Evolutionary conservation across 2,113 vertebrate genomes (phyloP).

Genomic region (Oenanthe oenanthe): DNA sequence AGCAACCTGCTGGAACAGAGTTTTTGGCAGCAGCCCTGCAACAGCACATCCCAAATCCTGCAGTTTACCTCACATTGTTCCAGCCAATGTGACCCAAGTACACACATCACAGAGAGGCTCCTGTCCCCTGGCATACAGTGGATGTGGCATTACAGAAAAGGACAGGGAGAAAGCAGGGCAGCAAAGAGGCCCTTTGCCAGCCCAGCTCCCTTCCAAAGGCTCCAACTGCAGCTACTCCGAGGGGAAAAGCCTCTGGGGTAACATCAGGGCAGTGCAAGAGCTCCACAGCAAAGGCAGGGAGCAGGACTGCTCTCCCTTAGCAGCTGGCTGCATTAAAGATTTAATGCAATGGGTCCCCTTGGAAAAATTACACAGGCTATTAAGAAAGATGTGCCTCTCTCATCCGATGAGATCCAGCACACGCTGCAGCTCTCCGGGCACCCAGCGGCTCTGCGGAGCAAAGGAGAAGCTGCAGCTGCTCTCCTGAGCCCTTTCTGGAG

Average conservation of each 20-base stretch:
- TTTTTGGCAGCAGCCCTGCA: background rate
- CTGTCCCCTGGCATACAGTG: background rate
- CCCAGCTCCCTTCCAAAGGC: background rate
- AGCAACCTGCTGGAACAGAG: too few species aligned
- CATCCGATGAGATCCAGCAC: conserved; percentile 14
- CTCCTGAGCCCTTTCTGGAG: background rate
- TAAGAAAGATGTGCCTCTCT: background rate
- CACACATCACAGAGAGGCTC: background rate
- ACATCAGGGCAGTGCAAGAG: background rate
- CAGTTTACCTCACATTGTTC: background rate
- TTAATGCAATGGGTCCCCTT: background rate
- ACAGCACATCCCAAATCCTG: background rate
- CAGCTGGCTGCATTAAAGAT: conserved; percentile 39
- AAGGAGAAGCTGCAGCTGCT: background rate
- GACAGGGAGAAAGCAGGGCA: background rate
- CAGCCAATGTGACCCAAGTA: background rate
- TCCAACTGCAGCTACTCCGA: rapidly evolving
- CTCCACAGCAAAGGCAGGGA: background rate
- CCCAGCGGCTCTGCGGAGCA: background rate
- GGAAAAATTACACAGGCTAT: conserved; percentile 38
- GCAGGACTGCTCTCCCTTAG: background rate
- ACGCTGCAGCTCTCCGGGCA: background rate
- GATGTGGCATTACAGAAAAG: background rate
- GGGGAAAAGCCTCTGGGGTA: background rate
- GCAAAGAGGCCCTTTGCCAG: background rate